Evolutionary conservation across 2,888 invertebrate species (phyloP).

Genomic region (Neria commutata): DNA sequence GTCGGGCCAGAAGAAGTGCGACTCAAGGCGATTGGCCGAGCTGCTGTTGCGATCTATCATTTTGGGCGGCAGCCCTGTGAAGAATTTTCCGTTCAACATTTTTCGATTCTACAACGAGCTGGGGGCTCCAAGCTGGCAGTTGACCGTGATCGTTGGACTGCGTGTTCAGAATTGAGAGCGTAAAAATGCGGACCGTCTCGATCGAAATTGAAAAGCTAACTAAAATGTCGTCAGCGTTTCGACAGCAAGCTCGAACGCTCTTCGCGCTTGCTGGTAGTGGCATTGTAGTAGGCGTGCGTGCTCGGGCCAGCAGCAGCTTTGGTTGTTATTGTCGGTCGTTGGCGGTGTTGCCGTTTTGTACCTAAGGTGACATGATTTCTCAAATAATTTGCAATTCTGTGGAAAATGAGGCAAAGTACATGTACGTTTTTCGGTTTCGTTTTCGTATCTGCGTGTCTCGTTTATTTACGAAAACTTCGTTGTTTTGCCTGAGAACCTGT

Average conservation of each 20-base stretch:
- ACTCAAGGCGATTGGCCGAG: slow-evolving; percentile 52
- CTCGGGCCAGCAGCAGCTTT: slow-evolving; percentile 9
- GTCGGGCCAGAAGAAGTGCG: slow-evolving; percentile 62
- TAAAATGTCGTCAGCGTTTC: slow-evolving; percentile 12
- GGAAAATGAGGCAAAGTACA: slow-evolving; percentile 11
- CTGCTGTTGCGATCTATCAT: slow-evolving; percentile 55
- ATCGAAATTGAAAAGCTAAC: slow-evolving; percentile 19
- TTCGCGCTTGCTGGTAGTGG: slow-evolving; percentile 3
- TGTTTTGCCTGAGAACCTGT: slow-evolving; percentile 9
- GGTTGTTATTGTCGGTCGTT: slow-evolving; percentile 27
- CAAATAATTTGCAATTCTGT: slow-evolving; percentile 10
- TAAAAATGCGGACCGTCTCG: slow-evolving; percentile 21
- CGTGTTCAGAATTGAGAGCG: slow-evolving; percentile 1
- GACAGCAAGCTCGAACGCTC: slow-evolving; percentile 22
- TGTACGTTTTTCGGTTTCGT: neutral
- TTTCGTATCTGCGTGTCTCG: neutral
- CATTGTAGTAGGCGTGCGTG: slow-evolving; percentile 18
- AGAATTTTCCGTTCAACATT: slow-evolving; percentile 62
- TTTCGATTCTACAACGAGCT: slow-evolving; percentile 10
- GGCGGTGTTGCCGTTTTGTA: slow-evolving; percentile 2
- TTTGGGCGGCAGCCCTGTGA: slow-evolving; percentile 57
- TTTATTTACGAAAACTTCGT: slow-evolving; percentile 18
- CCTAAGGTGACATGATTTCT: slow-evolving; percentile 22
- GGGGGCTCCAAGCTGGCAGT: neutral
- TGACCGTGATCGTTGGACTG: slow-evolving; percentile 8